Base-by-base conservation (phyloP, 2,888 invertebrate species). In the Melanophora roralis region DNA sequence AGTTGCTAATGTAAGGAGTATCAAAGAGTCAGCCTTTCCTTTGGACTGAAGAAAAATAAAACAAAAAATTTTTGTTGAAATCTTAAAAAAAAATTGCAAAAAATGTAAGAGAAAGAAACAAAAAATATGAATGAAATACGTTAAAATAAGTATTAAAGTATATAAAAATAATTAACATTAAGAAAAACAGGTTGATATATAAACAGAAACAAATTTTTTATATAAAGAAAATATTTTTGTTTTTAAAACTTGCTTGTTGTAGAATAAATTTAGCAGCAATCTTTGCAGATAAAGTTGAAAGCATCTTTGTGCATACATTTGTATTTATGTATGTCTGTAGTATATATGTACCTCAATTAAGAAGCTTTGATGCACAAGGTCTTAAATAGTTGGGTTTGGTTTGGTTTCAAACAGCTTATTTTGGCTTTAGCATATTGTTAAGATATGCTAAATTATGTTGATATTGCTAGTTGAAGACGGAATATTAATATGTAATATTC, bases 61-160 rank as follows among this genome's bases (percentile, higher is more conserved):
- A 19, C 12, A 6, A 27, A 27, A 3, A 27, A n/a, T 6, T 2
- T 12, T 14, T 16, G 16, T 21, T 16, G 43, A 11, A 60, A 43
- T 19, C 38, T 69, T n/a, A n/a, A n/a, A n/a, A n/a, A n/a, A n/a
- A n/a, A n/a, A n/a, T n/a, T n/a, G 74, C 49, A 51, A 67, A 67
- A 64, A 57, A 40, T n/a, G n/a, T n/a, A n/a, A 40, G 38, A 62
- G 62, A 27, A 68, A 62, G 51, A 76, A 76, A 76, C 36, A 23
- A 69, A 62, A 65, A 69, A 78, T 53, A 49, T 73, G 34, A 59
- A 49, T 67, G 65, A 6, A 59, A 76, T 67, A 77, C 73, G 83
- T 83, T 83, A 82, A 81, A 85, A 81, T 75, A 84, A 27, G 27
- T 83, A 84, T 84, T 82, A 83, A 84, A n/a, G n/a, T n/a, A n/a